Percentiles rank a stretch among this genome's conserved stretches.
Conservation (phyloP, 1,140 invertebrate genomes). For the Solenopsis fugax region DNA sequence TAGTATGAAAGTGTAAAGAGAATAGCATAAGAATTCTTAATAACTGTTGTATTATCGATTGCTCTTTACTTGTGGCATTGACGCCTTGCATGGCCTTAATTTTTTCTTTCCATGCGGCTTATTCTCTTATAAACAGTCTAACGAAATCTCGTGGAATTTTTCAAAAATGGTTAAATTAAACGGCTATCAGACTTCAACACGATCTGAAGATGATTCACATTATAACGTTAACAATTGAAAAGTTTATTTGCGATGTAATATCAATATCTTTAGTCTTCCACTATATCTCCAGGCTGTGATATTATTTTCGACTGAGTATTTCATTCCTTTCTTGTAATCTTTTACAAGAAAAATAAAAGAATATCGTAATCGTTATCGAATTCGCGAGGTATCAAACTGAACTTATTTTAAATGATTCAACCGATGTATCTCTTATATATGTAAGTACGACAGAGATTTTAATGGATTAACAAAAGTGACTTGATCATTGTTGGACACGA, state of each 20-base stretch:
- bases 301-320: constrained; percentile 71
- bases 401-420: constrained; percentile 39
- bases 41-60: constrained; percentile 21
- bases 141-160: neutral
- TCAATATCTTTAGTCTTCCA: constrained; percentile 71
- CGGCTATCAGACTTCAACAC: neutral
- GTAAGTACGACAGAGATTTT: constrained; percentile 18
- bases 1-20: constrained; percentile 8
- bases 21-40: constrained; percentile 22
- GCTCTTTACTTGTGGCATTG: neutral
- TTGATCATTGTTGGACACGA: constrained; percentile 21
- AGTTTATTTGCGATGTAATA: neutral
- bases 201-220: constrained; percentile 15
- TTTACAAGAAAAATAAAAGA: constrained; percentile 30
- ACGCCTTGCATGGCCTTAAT: neutral
- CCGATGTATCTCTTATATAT: constrained; percentile 22
- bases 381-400: constrained; percentile 18
- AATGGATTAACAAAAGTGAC: constrained; percentile 35
- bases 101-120: neutral
- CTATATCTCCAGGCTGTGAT: constrained; percentile 73
- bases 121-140: constrained; percentile 12
- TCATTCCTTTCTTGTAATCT: constrained; percentile 65
- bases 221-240: constrained; percentile 21
- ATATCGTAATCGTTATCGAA: constrained; percentile 24
- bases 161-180: constrained; percentile 16